phyloP scores from a whole-genome alignment of 2,113 vertebrate genomes.

The Stegostoma tigrinum region DNA sequence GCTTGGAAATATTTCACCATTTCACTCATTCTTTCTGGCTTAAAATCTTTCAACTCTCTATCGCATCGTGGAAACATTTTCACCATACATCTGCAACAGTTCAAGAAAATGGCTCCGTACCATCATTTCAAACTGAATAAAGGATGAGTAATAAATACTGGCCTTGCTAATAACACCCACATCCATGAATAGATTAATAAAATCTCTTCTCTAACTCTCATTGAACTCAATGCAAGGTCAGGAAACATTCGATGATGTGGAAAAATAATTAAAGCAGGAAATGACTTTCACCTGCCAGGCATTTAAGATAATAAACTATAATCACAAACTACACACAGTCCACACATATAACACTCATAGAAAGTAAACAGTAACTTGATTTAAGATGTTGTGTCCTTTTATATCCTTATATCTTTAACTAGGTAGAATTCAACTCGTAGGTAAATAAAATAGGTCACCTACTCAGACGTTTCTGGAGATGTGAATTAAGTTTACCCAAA shows the following conservation, averaged over 20 bases:
- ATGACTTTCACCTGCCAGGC: conserved; percentile 26
- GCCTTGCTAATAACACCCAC: no score
- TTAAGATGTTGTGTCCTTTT: background rate
- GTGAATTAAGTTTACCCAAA: background rate
- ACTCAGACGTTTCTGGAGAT: background rate
- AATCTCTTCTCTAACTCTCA: background rate
- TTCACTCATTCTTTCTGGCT: no score
- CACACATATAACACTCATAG: background rate
- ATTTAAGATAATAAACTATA: conserved; percentile 23
- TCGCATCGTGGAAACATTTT: no score
- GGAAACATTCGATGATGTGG: background rate
- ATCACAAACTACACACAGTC: background rate
- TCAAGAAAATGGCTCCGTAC: no score
- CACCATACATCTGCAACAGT: no score
- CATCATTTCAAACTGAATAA: no score
- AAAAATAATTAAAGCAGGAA: conserved; percentile 19
- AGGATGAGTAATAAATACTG: no score
- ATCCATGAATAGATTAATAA: background rate
- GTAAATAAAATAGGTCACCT: background rate
- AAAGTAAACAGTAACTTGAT: conserved; percentile 3
- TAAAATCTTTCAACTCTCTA: no score
- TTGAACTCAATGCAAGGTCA: conserved; percentile 11
- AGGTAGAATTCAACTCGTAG: background rate
- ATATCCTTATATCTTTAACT: background rate
- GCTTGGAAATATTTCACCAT: no score